phyloP scores from a whole-genome alignment of 2,888 invertebrate species.

The Meiosimyza platycephala region DNA sequence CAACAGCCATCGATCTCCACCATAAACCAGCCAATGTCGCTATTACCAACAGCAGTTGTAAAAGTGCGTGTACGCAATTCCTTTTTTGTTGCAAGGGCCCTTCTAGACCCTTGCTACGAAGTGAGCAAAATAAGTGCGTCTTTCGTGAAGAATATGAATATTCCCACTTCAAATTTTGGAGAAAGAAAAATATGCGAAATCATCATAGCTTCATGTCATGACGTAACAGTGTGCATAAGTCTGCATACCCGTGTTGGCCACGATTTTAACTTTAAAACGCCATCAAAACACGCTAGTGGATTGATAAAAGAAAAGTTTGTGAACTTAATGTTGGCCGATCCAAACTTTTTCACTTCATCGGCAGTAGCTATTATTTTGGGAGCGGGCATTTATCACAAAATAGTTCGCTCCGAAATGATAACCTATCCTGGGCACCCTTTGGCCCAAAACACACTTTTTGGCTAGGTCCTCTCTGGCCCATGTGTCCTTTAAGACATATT shows the following conservation, averaged over 20 bases:
- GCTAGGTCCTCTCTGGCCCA: slow-evolving; percentile 31
- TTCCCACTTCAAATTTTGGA: not conserved
- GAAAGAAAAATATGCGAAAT: not conserved
- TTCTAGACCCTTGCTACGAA: not conserved
- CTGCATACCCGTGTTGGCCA: not conserved
- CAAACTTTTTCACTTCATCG: not conserved
- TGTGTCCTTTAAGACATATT: slow-evolving; percentile 22
- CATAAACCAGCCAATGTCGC: not conserved
- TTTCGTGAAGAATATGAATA: not conserved
- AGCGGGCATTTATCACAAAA: not conserved
- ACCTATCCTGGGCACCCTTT: slow-evolving; percentile 2
- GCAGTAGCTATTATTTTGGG: slow-evolving; percentile 8
- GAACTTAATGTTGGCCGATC: slow-evolving; percentile 16
- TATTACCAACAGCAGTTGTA: not conserved
- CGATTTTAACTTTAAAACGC: not conserved
- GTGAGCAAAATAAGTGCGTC: not conserved
- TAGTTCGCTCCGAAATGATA: slow-evolving; percentile 3
- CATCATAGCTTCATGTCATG: not conserved
- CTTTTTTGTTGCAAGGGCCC: not conserved
- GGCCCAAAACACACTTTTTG: slow-evolving; percentile 20
- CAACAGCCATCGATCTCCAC: not conserved
- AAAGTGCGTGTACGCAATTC: not conserved
- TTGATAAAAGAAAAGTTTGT: not conserved
- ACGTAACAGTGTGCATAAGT: not conserved
- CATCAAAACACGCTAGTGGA: not conserved